phyloP scores from a whole-genome alignment of 2,888 invertebrate genomes.

The Mythimna impura region DNA sequence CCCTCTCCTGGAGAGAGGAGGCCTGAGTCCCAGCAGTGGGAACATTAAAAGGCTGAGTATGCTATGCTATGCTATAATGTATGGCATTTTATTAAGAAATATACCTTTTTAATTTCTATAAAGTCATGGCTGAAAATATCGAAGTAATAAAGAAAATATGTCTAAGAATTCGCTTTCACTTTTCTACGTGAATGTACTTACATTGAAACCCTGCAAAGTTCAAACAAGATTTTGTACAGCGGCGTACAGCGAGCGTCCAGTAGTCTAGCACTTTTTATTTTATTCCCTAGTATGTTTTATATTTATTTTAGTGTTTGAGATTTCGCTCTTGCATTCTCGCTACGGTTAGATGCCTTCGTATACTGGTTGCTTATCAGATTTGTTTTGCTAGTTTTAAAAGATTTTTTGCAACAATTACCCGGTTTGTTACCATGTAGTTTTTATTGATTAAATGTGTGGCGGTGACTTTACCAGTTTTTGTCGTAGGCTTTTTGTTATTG shows the following conservation, averaged over 20 bases:
- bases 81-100: constrained; percentile 15
- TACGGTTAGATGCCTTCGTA: constrained; percentile 64
- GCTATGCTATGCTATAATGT: no score
- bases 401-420: constrained; percentile 72
- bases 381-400: constrained; percentile 66
- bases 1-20: no score
- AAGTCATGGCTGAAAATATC: constrained; percentile 33
- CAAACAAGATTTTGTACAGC: constrained; percentile 49
- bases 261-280: constrained; percentile 33
- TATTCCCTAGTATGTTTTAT: constrained; percentile 46
- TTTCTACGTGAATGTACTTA: constrained; percentile 37
- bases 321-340: constrained; percentile 60
- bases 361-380: constrained; percentile 73
- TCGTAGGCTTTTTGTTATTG: constrained; percentile 40
- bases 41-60: no score
- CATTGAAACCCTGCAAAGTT: constrained; percentile 37
- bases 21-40: no score
- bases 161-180: constrained; percentile 51
- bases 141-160: constrained; percentile 38
- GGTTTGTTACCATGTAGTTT: constrained; percentile 63
- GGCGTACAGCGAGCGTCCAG: constrained; percentile 25
- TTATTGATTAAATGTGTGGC: constrained; percentile 55
- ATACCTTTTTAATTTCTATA: constrained; percentile 14
- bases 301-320: constrained; percentile 44
- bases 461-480: constrained; percentile 50